phyloP scores from a whole-genome alignment of 2,113 vertebrate genomes.

The Pseudonaja textilis region DNA sequence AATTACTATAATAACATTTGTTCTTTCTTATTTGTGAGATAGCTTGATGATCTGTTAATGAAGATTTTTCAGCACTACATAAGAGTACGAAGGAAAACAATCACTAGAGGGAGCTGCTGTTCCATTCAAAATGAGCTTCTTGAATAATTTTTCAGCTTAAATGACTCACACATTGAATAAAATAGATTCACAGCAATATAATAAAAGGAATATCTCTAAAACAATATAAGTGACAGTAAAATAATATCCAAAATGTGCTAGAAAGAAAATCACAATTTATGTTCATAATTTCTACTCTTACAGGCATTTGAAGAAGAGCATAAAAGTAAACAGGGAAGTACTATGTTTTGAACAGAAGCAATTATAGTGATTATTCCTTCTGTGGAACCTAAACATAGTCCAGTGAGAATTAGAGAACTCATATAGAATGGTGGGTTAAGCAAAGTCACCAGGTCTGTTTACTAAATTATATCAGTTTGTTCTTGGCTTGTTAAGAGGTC shows the following conservation, averaged over 20 bases:
- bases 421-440: not conserved
- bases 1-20: not conserved
- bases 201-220: constrained; percentile 47
- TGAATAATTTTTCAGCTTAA: constrained; percentile 42
- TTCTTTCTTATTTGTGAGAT: not conserved
- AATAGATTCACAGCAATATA: constrained; percentile 39
- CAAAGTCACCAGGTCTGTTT: not conserved
- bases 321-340: constrained; percentile 28
- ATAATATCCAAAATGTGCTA: constrained; percentile 28
- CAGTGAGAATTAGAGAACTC: not conserved
- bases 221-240: constrained; percentile 43
- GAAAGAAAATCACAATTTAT: constrained; percentile 36
- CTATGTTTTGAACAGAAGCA: constrained; percentile 22
- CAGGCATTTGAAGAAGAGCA: constrained; percentile 17
- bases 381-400: not conserved
- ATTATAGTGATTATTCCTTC: constrained; percentile 18
- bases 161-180: constrained; percentile 37
- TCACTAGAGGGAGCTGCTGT: constrained; percentile 78
- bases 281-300: not conserved
- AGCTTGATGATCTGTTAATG: not conserved
- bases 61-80: not conserved
- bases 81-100: not conserved
- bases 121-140: constrained; percentile 21
- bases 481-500: not conserved
- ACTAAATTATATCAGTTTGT: not conserved